These are phyloP conservation scores for Ornithoptera priamus DNA, from an alignment of 2,888 invertebrate species.

Conservation along the genomic window DNA sequence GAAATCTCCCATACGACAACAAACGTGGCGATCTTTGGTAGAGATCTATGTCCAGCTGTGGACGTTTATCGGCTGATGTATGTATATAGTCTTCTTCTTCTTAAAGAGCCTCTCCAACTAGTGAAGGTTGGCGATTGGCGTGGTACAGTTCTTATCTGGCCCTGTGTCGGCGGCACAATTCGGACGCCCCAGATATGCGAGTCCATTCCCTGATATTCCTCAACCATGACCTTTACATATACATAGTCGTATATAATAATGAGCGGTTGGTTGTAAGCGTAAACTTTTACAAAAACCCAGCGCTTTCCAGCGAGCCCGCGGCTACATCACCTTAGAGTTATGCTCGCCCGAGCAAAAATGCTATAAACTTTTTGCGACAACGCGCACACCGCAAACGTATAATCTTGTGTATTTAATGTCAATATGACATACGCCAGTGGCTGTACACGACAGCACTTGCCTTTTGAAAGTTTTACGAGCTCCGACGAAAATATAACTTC, in stretches of 20 bases:
- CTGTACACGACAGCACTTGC: slow-evolving; percentile 17
- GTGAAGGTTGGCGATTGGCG: too few relatives aligned
- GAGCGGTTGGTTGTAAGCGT: not conserved
- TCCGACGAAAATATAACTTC: slow-evolving; percentile 23
- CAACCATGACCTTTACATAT: too few relatives aligned
- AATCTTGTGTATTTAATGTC: slow-evolving; percentile 43
- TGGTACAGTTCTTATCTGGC: too few relatives aligned
- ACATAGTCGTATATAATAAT: not conserved
- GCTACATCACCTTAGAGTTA: slow-evolving; percentile 18
- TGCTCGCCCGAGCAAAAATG: slow-evolving; percentile 30
- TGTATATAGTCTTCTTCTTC: too few relatives aligned
- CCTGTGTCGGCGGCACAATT: too few relatives aligned
- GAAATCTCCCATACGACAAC: too few relatives aligned
- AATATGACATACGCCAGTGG: slow-evolving; percentile 36
- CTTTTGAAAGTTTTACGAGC: slow-evolving; percentile 32
- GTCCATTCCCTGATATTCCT: too few relatives aligned
- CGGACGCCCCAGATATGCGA: too few relatives aligned
- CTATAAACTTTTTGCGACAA: slow-evolving; percentile 38
- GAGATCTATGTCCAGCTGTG: too few relatives aligned
- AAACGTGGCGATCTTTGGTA: too few relatives aligned
- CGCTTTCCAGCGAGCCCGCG: not conserved
- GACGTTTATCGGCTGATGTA: too few relatives aligned
- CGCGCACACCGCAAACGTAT: slow-evolving; percentile 34
- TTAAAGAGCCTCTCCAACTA: too few relatives aligned
- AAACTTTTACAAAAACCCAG: slow-evolving; percentile 4